Percentiles rank a stretch among this genome's conserved stretches.
These are phyloP conservation scores for Acrocephalus scirpaceus DNA, from an alignment of 2,797 vertebrate genomes.

Conservation along the genomic window DNA sequence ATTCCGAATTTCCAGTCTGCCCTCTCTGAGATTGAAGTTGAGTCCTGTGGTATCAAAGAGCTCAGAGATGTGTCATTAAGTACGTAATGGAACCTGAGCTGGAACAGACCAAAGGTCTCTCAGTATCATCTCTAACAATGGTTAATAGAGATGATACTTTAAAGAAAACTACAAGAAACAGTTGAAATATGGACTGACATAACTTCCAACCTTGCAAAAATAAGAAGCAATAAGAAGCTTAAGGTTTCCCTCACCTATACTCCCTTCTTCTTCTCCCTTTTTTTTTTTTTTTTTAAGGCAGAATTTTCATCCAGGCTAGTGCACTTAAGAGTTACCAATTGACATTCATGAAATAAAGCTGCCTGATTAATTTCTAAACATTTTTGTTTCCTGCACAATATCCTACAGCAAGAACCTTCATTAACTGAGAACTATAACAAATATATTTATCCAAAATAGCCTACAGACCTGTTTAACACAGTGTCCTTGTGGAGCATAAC, in stretches of 20 bases:
- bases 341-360: neutral
- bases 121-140: neutral
- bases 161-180: neutral
- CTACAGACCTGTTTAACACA: neutral
- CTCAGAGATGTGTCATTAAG: neutral
- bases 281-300: neutral
- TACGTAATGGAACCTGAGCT: neutral
- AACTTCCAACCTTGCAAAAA: neutral
- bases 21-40: neutral
- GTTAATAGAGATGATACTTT: neutral
- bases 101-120: neutral
- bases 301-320: neutral
- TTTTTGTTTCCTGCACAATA: neutral
- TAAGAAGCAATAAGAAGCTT: neutral
- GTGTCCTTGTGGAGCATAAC: neutral
- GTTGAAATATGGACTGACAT: neutral
- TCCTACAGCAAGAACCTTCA: neutral
- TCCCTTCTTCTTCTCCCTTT: rapidly evolving
- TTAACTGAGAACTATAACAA: neutral
- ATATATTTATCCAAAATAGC: neutral
- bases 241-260: rapidly evolving
- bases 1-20: neutral
- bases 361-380: neutral
- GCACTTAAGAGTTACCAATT: neutral
- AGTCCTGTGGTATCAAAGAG: neutral